phyloP scores from a whole-genome alignment of 2,888 invertebrate species.

The Geotrupes spiniger region DNA sequence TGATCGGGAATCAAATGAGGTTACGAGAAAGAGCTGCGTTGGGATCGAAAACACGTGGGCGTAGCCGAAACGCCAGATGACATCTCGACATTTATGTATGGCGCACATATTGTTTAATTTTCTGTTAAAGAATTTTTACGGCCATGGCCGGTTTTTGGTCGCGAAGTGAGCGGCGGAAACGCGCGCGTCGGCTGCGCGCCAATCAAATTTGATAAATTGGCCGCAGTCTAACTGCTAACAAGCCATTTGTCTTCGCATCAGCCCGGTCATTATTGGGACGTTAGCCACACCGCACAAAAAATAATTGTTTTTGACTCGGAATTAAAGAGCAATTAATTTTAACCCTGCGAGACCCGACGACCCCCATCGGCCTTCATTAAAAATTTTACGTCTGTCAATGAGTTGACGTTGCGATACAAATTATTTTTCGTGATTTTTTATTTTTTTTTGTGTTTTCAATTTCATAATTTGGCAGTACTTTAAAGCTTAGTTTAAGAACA shows the following conservation, averaged over 20 bases:
- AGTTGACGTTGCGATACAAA: not conserved
- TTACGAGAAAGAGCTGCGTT: conserved; percentile 2
- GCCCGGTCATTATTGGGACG: conserved; percentile 26
- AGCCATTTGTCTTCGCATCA: conserved; percentile 38
- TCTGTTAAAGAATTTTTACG: no score
- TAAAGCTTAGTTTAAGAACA: no score
- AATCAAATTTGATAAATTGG: conserved; percentile 37
- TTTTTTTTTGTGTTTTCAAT: no score
- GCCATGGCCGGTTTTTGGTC: no score
- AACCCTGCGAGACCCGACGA: conserved; percentile 5
- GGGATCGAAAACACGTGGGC: not conserved
- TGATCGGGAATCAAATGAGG: conserved; percentile 17
- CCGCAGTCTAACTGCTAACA: conserved; percentile 33
- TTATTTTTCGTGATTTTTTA: no score
- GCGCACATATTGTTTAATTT: no score
- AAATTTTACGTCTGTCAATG: no score
- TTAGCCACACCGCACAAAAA: conserved; percentile 16
- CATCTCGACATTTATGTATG: no score
- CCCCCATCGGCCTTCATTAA: no score
- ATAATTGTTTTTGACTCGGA: conserved; percentile 24
- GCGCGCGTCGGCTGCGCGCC: conserved; percentile 26
- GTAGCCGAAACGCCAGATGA: not conserved
- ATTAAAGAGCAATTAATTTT: conserved; percentile 26
- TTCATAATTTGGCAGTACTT: no score
- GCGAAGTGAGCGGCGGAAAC: not conserved